Evolutionary conservation across 2,113 vertebrate species (phyloP), one percentile per base, ranked within the genome.

Genomic region (Tachysurus fulvidraco): DNA sequence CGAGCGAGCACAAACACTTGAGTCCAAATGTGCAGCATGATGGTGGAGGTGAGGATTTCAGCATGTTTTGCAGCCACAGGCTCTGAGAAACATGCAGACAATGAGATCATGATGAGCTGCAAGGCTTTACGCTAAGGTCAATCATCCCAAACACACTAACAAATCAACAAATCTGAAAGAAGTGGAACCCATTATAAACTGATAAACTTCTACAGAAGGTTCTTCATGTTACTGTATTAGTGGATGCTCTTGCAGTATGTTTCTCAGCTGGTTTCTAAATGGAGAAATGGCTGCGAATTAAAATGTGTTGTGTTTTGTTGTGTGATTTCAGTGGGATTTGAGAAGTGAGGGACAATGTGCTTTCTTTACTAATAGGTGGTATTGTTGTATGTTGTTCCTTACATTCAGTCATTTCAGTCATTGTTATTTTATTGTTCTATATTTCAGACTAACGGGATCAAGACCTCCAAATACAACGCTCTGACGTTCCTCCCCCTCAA

Each of bases 401-500:
- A 23, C 4, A 50, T 11, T 74, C 1, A 2, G 7, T n/a, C 0
- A n/a, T 52, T 76, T 76, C n/a, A 52, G n/a, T 12, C 13, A n/a
- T 28, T 28, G 74, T 11, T 59, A 2, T 46, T 2, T 71, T 41
- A 28, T 1, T 76, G 16, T 52, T 69, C 83, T 30, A 73, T 9
- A 5, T 21, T 88, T 46, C 93, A 99, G 97, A 96, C 95, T 25
- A 99, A 99, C 89, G 93, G 94, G 86, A 97, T 99, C 92, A 97
- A 97, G 92, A 99, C 98, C 44, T 97, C 96, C 1, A 99, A 98
- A 91, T 99, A 99, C 91, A 98, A 95, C 89, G 36, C 95, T 86
- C 94, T 98, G 91, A 97, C 95, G 90, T 99, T 99, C 91, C 94
- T 99, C 81, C 98, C 98, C 65, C 93, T 97, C 91, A 99, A 99